Evolutionary conservation across 2,888 invertebrate genomes (phyloP), one percentile per base, ranked within the genome.

Genomic region (Zaprionus obscuricornis): DNA sequence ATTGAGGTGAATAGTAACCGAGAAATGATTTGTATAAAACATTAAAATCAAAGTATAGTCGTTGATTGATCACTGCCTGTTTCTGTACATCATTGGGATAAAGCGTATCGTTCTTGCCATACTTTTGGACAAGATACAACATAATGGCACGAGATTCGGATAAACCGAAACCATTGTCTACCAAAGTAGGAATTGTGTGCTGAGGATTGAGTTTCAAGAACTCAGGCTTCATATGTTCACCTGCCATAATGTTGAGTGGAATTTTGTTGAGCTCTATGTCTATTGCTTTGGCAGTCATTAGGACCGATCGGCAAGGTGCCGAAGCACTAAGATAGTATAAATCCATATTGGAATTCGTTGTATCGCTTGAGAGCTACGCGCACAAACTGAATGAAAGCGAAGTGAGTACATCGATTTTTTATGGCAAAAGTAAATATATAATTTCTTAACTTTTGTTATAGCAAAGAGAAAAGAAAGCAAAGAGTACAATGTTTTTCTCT

Each of bases 81-180:
- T 93, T 92, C 76, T 94, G 92, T 0, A 95, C 93, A 70, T 96
- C 95, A 77, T 93, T 95, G 0, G 97, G 96, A 70, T 92, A 93
- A 10, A 96, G 90, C 0, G 92, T 90, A 78, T 94, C 94, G 70
- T 94, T 93, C n/a, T 95, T 95, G 34, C 93, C 95, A 86, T 96
- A 96, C 85, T 95, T 94, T 89, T 94, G 94, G 8, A 92, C 94
- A 84, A 97, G 91, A 89, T 97, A 97, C 0, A 92, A 91, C 88
- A 95, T 92, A 87, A 97, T 96, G 52, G 96, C 94, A 27, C 96
- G 94, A 27, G 96, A 96, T 91, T 97, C 97, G 93, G 94, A 95
- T 45, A 97, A 87, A 14, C 92, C 89, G 86, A 96, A 94, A 0
- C 95, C 96, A 81, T 95, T 93, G 89, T 97, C 97, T 52, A 94